These are phyloP conservation scores for Caracal caracal DNA, from an alignment of 2,113 vertebrate species.

Conservation along the genomic window DNA sequence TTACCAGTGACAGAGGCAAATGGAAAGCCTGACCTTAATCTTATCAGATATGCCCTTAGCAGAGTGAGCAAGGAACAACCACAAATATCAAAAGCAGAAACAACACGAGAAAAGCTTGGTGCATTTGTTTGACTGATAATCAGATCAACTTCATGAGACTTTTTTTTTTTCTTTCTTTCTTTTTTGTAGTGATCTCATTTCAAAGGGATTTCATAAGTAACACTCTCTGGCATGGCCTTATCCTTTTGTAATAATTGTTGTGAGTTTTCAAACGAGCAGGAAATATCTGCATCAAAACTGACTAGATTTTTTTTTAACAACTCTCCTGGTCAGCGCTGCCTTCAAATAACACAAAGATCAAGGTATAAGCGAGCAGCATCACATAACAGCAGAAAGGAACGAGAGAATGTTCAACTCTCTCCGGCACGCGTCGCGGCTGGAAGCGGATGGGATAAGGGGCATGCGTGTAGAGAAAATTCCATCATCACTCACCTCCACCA, in stretches of 20 bases:
- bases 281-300: neutral
- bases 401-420: neutral
- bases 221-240: neutral
- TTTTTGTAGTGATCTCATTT: neutral
- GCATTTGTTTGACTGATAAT: neutral
- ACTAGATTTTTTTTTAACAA: neutral
- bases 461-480: neutral
- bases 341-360: neutral
- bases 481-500: neutral
- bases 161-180: neutral
- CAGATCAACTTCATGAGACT: neutral
- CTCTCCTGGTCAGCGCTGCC: neutral
- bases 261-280: neutral
- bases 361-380: neutral
- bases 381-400: neutral
- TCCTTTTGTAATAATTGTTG: neutral
- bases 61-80: neutral
- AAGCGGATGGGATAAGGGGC: neutral
- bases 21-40: neutral
- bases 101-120: neutral
- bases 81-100: constrained; percentile 3
- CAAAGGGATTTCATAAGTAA: neutral
- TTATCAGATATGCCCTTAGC: neutral
- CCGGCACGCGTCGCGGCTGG: neutral
- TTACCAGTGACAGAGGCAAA: constrained; percentile 52